Evolutionary conservation across 2,113 vertebrate species (phyloP), one percentile per base, ranked within the genome.

Genomic region (Hippocampus mohnikei): DNA sequence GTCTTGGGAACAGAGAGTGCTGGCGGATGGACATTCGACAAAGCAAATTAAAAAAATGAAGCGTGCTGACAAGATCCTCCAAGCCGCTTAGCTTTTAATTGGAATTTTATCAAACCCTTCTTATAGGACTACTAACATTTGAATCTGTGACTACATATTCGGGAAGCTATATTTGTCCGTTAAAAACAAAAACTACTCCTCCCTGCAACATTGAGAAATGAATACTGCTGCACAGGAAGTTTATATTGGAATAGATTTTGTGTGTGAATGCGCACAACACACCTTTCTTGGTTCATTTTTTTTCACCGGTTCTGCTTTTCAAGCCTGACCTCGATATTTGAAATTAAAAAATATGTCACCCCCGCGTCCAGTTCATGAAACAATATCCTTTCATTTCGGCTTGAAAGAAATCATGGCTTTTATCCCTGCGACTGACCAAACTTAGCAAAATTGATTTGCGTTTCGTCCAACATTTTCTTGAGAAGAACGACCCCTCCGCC

Each of bases 1-100:
- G 20, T 70, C 41, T 41, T 27, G 63, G 50, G 65, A 37, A 40
- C 21, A 70, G 3, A 61, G 16, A 15, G 18, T 18, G 46, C 50
- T 42, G 44, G 78, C 12, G 52, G 50, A 40, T 50, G 18, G 18
- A 50, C 5, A 21, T 50, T 70, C 66, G 55, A 37, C 33, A 37
- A 5, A 37, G 48, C 25, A 81, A 80, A 68, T 44, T 3, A 6
- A 23, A 80, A 83, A 87, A 74, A 76, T 66, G 62, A 79, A 37
- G 67, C 74, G 66, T 13, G 69, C 64, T 75, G 75, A 77, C 72
- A 74, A 72, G 62, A 72, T 74, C 56, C 61, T 23, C 9, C 33
- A 42, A 70, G 67, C 79, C 84, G 48, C 8, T 50, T 2, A 50
- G 73, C 69, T 66, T 79, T 75, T 81, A 73, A 71, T 73, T 83